phyloP scores from a whole-genome alignment of 2,888 invertebrate genomes.

The Drosophila infuscata region DNA sequence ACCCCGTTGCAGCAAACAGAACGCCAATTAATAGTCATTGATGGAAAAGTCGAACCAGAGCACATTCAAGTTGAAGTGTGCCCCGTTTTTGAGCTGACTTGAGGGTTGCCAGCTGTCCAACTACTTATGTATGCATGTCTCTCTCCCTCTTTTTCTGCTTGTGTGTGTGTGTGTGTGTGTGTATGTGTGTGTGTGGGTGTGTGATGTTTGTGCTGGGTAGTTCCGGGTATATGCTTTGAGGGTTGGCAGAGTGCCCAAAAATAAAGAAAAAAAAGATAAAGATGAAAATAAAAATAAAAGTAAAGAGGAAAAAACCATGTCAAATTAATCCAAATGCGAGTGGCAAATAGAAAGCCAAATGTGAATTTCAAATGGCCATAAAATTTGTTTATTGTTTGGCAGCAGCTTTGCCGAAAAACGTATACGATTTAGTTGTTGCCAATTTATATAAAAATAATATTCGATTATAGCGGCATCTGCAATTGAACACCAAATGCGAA shows the following conservation, averaged over 20 bases:
- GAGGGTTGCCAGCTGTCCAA: slow-evolving; percentile 59
- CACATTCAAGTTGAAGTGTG: slow-evolving; percentile 61
- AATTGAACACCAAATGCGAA: slow-evolving; percentile 8
- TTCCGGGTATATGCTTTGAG: slow-evolving; percentile 24
- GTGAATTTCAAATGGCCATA: slow-evolving; percentile 57
- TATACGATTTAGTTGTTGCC: slow-evolving; percentile 1
- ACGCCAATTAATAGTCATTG: slow-evolving; percentile 77
- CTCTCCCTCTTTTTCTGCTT: neutral
- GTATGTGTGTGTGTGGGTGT: slow-evolving; percentile 8
- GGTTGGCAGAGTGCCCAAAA: slow-evolving; percentile 56
- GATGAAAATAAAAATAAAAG: slow-evolving; percentile 29
- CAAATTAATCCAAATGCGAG: slow-evolving; percentile 68
- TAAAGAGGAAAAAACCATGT: slow-evolving; percentile 36
- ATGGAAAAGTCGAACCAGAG: slow-evolving; percentile 67
- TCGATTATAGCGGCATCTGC: slow-evolving; percentile 2
- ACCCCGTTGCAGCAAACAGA: slow-evolving; percentile 37
- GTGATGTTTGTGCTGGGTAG: slow-evolving; percentile 20
- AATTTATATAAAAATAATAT: neutral
- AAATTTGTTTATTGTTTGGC: slow-evolving; percentile 60
- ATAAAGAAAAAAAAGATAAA: slow-evolving; percentile 8
- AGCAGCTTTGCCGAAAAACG: slow-evolving; percentile 1
- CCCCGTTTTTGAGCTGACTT: slow-evolving; percentile 37
- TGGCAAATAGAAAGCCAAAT: slow-evolving; percentile 53
- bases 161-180: neutral
- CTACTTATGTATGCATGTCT: slow-evolving; percentile 4